Base-by-base conservation (phyloP, 2,797 vertebrate species). In the Lates japonicus region DNA sequence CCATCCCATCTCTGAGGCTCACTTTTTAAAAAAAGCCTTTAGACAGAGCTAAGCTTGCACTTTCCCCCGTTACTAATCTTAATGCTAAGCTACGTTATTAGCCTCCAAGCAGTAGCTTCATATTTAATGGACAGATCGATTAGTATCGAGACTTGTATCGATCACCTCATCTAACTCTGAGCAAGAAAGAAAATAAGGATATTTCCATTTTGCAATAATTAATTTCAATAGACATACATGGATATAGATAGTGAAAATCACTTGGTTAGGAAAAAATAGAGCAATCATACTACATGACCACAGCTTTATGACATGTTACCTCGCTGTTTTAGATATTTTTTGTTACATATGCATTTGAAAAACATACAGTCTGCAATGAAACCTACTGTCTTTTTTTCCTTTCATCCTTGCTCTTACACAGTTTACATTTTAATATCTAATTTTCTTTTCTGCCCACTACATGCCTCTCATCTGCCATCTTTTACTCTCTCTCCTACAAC, bases 361-460 rank as follows among this genome's bases (percentile, higher is more conserved):
- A 71, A 41, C 35, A 67, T 17, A 42, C 13, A 57, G 51, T n/a
- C 37, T 65, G n/a, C 37, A 58, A 13, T 61, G 12, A 44, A 42
- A 58, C 22, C 19, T 33, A 5, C 39, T 29, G 3, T 33, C 1
- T n/a, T 25, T 2, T 2, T 63, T 2, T 35, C 17, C 58, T 8
- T 10, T 51, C 49, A 51, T 11, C 2, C 2, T 51, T 51, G 11
- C 20, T 25, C 4, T 5, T 14, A 46, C 46, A 20, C 20, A 49
- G 46, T 25, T 49, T 55, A 17, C 0, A n/a, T 73, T 73, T 74
- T 51, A 51, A 51, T 5, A 51, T 29, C 25, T 29, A 11, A 2
- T 62, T 69, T 57, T 72, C 46, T 55, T 52, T 66, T 76, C 44
- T 79, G 22, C 35, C 37, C 39, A 59, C 48, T n/a, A 20, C 60